Conservation (phyloP, 2,797 vertebrate genomes). For the Acestrorhynchus altus region DNA sequence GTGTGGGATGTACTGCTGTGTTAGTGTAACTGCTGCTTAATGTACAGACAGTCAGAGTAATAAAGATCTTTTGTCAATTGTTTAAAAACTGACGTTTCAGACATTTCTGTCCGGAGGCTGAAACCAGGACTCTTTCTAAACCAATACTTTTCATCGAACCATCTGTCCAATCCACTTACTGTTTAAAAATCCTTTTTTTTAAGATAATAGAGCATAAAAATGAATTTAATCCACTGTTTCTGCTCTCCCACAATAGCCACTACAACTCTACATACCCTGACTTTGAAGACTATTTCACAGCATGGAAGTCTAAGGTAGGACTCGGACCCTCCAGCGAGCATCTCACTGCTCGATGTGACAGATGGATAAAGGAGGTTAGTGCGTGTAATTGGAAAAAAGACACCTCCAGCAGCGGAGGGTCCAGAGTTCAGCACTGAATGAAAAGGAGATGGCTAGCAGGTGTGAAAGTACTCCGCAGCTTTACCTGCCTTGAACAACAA, state of each 20-base stretch:
- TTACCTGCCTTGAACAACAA: conserved; percentile 4
- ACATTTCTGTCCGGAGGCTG: too few species aligned
- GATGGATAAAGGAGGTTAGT: conserved; percentile 5
- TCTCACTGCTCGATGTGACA: conserved; percentile 16
- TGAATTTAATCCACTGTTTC: neutral
- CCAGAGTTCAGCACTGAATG: conserved; percentile 21
- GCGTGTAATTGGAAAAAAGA: conserved; percentile 25
- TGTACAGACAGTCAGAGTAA: too few species aligned
- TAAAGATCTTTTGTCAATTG: too few species aligned
- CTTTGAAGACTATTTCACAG: neutral
- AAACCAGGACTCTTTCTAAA: too few species aligned
- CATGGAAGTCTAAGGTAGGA: neutral
- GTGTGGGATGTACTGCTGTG: too few species aligned
- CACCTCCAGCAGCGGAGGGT: neutral
- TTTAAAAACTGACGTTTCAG: too few species aligned
- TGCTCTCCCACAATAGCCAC: neutral
- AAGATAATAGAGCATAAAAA: too few species aligned
- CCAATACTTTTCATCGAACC: too few species aligned
- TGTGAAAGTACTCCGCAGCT: conserved; percentile 21
- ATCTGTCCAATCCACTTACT: too few species aligned
- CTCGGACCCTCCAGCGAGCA: conserved; percentile 7
- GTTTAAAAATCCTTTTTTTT: too few species aligned
- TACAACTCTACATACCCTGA: neutral
- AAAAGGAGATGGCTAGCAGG: conserved; percentile 10
- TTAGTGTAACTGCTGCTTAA: too few species aligned